Evolutionary conservation across 2,797 vertebrate genomes (phyloP).

Genomic region (Cottoperca gobio): DNA sequence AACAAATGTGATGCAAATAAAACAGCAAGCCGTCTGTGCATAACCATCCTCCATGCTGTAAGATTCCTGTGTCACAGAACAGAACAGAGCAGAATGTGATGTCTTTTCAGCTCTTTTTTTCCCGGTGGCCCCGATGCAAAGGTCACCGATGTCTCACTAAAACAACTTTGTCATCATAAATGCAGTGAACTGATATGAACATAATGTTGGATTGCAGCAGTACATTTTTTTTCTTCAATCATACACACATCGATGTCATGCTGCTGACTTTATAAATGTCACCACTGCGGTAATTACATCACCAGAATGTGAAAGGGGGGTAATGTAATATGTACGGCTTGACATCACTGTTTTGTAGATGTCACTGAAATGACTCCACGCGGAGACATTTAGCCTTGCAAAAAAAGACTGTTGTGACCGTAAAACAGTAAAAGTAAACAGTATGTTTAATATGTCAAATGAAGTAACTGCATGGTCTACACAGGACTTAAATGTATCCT

Average conservation of each 20-base stretch:
- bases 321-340: conserved; percentile 14
- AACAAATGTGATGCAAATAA: conserved; percentile 44
- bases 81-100: background rate
- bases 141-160: conserved; percentile 48
- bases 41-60: conserved; percentile 4
- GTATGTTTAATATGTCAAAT: background rate
- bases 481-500: background rate
- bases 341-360: conserved; percentile 10
- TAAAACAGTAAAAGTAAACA: too few species aligned
- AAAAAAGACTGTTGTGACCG: too few species aligned
- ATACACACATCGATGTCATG: background rate
- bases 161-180: conserved; percentile 41
- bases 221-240: conserved; percentile 20
- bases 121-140: conserved; percentile 41
- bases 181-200: conserved; percentile 26
- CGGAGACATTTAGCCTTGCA: background rate
- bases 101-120: conserved; percentile 10
- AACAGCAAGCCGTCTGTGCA: conserved; percentile 28
- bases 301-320: conserved; percentile 10
- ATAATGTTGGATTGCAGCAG: conserved; percentile 18
- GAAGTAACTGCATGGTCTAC: background rate
- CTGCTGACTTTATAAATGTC: conserved; percentile 49
- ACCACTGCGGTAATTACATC: conserved; percentile 27
- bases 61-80: conserved; percentile 16
- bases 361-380: background rate